phyloP scores from a whole-genome alignment of 1,140 invertebrate species.

The Drosophila pandora region DNA sequence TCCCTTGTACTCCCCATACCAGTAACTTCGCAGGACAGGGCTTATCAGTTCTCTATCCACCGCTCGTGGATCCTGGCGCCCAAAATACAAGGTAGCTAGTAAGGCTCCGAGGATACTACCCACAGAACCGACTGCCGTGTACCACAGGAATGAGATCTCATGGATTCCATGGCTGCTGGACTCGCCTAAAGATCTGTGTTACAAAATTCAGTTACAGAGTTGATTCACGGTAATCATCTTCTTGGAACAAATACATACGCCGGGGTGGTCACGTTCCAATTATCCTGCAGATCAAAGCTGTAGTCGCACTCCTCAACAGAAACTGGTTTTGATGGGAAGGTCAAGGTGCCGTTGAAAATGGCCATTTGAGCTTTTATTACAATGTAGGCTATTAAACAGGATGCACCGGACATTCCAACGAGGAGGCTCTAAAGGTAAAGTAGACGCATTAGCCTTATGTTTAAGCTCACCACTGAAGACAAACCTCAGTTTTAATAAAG shows the following conservation, averaged over 20 bases:
- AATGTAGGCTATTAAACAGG: conserved; percentile 48
- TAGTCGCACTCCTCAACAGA: conserved; percentile 62
- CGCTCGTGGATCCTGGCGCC: conserved; percentile 50
- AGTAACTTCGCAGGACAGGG: conserved; percentile 48
- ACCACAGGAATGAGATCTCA: conserved; percentile 85
- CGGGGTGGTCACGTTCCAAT: conserved; percentile 44
- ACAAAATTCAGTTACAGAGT: not conserved
- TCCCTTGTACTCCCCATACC: conserved; percentile 57
- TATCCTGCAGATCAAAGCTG: conserved; percentile 32
- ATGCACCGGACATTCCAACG: conserved; percentile 44
- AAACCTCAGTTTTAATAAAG: conserved; percentile 89
- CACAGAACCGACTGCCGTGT: conserved; percentile 49
- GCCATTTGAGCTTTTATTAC: conserved; percentile 59
- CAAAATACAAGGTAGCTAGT: conserved; percentile 61
- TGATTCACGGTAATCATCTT: not conserved
- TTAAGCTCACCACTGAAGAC: not conserved
- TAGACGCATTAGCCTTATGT: no score
- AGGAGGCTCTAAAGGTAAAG: conserved; percentile 50
- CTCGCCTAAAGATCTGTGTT: conserved; percentile 12
- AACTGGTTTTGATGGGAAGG: conserved; percentile 54
- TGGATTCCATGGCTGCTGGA: conserved; percentile 34
- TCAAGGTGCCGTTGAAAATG: conserved; percentile 53
- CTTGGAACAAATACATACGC: conserved; percentile 50
- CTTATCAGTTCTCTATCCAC: conserved; percentile 58
- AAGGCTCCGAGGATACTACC: conserved; percentile 52